Percentiles rank a stretch among this genome's conserved stretches.
Conservation (phyloP, 2,797 vertebrate species). For the Mycteria americana region DNA sequence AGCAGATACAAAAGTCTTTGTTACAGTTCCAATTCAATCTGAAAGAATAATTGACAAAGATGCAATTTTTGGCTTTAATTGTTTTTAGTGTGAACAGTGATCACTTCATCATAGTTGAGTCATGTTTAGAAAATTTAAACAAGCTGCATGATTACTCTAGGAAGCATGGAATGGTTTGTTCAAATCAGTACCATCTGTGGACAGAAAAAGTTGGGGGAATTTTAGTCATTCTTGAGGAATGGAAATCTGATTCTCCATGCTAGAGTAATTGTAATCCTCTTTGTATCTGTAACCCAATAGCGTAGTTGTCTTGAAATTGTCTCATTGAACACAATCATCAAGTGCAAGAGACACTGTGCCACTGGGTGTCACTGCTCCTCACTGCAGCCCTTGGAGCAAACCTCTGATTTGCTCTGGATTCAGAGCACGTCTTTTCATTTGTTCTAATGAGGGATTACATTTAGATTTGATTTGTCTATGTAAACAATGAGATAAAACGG, state of each 20-base stretch:
- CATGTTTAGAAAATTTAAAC: conserved; percentile 77
- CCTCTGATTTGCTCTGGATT: neutral
- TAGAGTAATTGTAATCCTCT: conserved; percentile 77
- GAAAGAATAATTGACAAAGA: conserved; percentile 58
- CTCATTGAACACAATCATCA: conserved; percentile 52
- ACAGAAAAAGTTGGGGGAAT: conserved; percentile 65
- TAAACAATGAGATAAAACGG: neutral
- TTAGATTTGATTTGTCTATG: conserved; percentile 7
- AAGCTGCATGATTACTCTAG: conserved; percentile 73
- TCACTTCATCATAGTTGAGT: conserved; percentile 75
- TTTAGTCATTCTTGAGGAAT: conserved; percentile 81
- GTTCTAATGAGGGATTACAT: neutral
- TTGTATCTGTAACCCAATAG: conserved; percentile 80
- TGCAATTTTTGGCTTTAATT: conserved; percentile 34
- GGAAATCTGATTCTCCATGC: conserved; percentile 80
- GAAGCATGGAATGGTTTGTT: conserved; percentile 76
- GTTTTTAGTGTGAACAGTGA: conserved; percentile 64
- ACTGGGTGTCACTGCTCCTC: conserved; percentile 66
- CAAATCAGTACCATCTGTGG: conserved; percentile 81
- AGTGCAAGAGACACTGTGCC: conserved; percentile 58
- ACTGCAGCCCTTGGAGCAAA: neutral
- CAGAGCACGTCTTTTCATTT: neutral
- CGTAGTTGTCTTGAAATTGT: conserved; percentile 71
- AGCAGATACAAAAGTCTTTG: neutral
- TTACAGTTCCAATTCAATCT: neutral